phyloP scores from a whole-genome alignment of 2,888 invertebrate genomes.

The Drosophila pseudotalamancana region DNA sequence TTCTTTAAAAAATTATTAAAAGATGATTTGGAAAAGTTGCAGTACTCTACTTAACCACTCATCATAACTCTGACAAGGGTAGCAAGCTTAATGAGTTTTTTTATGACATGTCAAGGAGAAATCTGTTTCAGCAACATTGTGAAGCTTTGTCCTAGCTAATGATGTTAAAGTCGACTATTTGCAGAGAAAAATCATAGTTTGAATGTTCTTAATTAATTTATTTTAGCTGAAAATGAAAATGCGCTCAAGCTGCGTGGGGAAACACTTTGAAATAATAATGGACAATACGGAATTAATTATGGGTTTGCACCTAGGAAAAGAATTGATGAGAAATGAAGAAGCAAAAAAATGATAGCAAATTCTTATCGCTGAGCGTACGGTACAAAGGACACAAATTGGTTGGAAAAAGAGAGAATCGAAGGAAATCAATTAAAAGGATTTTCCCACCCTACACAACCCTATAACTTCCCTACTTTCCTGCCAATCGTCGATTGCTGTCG shows the following conservation, averaged over 20 bases:
- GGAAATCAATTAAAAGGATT: slow-evolving; percentile 75
- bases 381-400: slow-evolving; percentile 42
- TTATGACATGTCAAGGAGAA: slow-evolving; percentile 6
- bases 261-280: slow-evolving; percentile 15
- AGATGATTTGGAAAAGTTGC: too few species aligned
- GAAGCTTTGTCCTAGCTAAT: neutral
- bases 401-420: slow-evolving; percentile 26
- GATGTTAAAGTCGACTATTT: neutral
- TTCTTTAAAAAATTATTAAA: too few species aligned
- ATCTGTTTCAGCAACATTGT: neutral
- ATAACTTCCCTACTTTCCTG: neutral
- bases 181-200: neutral
- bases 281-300: slow-evolving; percentile 37
- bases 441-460: slow-evolving; percentile 13
- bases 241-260: slow-evolving; percentile 1
- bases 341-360: slow-evolving; percentile 21
- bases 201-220: slow-evolving; percentile 28
- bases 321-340: slow-evolving; percentile 1
- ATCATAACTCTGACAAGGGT: neutral
- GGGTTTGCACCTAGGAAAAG: slow-evolving; percentile 12
- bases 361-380: slow-evolving; percentile 29
- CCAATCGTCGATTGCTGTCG: slow-evolving; percentile 34
- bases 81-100: slow-evolving; percentile 3
- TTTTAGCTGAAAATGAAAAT: slow-evolving; percentile 8
- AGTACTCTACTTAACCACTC: too few species aligned